A percentile compares a stretch with the other conserved stretches of the same genome.
Conservation (phyloP, 2,113 vertebrate species). For the Panthera leo region DNA sequence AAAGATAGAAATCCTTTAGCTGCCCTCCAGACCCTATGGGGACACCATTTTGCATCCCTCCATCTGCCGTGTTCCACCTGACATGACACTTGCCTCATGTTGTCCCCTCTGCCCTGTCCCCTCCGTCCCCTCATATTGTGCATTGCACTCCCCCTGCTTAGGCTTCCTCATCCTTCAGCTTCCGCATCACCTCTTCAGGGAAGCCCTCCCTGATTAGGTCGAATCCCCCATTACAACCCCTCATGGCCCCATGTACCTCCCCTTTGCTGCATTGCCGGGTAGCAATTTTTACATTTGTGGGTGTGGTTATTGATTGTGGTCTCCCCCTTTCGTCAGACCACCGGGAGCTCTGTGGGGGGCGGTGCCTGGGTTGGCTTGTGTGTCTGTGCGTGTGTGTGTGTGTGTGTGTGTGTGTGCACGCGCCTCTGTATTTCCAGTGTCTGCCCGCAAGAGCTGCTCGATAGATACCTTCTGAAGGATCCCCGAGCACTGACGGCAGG, state of each 20-base stretch:
- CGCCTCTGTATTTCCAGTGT: not conserved
- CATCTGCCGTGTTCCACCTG: not conserved
- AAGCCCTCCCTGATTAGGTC: not conserved
- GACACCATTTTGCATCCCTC: not conserved
- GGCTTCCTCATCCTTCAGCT: not conserved
- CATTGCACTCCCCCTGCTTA: not conserved
- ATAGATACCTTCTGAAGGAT: not conserved
- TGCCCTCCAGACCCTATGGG: not conserved
- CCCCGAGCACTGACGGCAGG: not conserved
- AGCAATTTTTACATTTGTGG: not conserved
- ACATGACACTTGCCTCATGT: not conserved
- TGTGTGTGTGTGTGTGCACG: no score
- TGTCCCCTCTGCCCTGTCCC: not conserved
- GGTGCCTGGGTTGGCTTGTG: not conserved
- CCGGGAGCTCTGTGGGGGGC: accelerated
- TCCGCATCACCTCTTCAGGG: not conserved
- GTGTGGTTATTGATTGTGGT: not conserved
- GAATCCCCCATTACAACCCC: not conserved
- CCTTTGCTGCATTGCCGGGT: not conserved
- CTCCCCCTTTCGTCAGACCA: not conserved
- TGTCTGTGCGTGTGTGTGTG: accelerated
- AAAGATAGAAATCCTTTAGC: not conserved
- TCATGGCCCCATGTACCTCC: not conserved
- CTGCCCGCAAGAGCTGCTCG: not conserved
- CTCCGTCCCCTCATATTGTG: no score